Conservation (phyloP, 2,888 invertebrate species). For the Elaeidobius kamerunicus region DNA sequence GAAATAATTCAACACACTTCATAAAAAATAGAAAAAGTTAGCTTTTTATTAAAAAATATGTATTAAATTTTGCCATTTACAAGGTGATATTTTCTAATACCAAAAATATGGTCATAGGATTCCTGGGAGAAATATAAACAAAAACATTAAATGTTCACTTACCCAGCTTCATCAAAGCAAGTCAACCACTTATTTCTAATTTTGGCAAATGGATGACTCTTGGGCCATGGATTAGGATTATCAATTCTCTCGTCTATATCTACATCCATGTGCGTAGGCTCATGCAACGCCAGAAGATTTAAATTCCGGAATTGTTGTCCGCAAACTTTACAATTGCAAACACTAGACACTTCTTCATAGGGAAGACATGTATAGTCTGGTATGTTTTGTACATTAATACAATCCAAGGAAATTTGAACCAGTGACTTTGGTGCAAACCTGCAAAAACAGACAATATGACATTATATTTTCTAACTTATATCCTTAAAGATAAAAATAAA, state of each 20-base stretch:
- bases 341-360: slow-evolving; percentile 33
- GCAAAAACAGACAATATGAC: too few relatives aligned
- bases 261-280: slow-evolving; percentile 45
- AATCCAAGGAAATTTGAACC: slow-evolving; percentile 41
- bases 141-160: too few relatives aligned
- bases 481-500: too few relatives aligned
- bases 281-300: slow-evolving; percentile 45
- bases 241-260: slow-evolving; percentile 46
- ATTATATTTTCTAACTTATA: too few relatives aligned
- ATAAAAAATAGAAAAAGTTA: too few relatives aligned
- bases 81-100: too few relatives aligned
- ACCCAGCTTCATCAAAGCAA: slow-evolving; percentile 36
- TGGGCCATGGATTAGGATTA: slow-evolving; percentile 41
- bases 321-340: slow-evolving; percentile 45
- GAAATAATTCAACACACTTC: too few relatives aligned
- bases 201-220: slow-evolving; percentile 37
- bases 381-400: slow-evolving; percentile 43
- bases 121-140: too few relatives aligned
- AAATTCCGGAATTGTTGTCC: slow-evolving; percentile 40
- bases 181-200: slow-evolving; percentile 47
- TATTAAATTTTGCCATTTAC: too few relatives aligned
- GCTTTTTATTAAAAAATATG: too few relatives aligned
- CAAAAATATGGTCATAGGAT: too few relatives aligned
- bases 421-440: slow-evolving; percentile 44
- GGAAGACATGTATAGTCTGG: slow-evolving; percentile 39